phyloP scores from a whole-genome alignment of 2,888 invertebrate genomes.

The Proisotoma minuta region DNA sequence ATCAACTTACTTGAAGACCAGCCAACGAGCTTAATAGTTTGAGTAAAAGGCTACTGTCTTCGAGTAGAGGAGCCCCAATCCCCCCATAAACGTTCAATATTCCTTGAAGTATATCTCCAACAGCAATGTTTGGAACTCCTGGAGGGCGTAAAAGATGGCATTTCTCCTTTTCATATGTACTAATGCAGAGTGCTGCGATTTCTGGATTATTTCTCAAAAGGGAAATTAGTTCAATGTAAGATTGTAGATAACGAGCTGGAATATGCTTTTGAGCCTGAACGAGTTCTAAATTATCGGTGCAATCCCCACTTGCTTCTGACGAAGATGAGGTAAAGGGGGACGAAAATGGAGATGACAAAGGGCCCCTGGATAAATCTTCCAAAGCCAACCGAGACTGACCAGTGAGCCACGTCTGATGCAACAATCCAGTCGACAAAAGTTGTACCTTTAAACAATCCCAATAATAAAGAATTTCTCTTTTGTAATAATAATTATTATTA shows the following conservation, averaged over 20 bases:
- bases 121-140: conserved; percentile 26
- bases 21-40: conserved; percentile 43
- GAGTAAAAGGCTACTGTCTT: conserved; percentile 42
- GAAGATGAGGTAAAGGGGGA: conserved; percentile 34
- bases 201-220: conserved; percentile 44
- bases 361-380: conserved; percentile 42
- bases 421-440: conserved; percentile 38
- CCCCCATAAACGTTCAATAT: conserved; percentile 45
- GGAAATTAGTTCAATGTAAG: conserved; percentile 39
- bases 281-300: conserved; percentile 42
- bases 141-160: conserved; percentile 19
- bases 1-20: conserved; percentile 35
- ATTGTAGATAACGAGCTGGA: conserved; percentile 37
- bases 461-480: not conserved
- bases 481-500: not conserved
- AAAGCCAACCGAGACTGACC: conserved; percentile 44
- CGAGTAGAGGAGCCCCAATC: conserved; percentile 44
- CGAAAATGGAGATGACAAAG: conserved; percentile 36
- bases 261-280: conserved; percentile 44
- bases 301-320: conserved; percentile 33
- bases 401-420: conserved; percentile 46
- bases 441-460: conserved; percentile 39
- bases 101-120: conserved; percentile 42
- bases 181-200: conserved; percentile 41
- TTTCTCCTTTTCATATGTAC: conserved; percentile 42